Percentiles rank a stretch among this genome's conserved stretches.
phyloP scores from a whole-genome alignment of 2,797 vertebrate genomes.

The Scolopax bukidnonensis region DNA sequence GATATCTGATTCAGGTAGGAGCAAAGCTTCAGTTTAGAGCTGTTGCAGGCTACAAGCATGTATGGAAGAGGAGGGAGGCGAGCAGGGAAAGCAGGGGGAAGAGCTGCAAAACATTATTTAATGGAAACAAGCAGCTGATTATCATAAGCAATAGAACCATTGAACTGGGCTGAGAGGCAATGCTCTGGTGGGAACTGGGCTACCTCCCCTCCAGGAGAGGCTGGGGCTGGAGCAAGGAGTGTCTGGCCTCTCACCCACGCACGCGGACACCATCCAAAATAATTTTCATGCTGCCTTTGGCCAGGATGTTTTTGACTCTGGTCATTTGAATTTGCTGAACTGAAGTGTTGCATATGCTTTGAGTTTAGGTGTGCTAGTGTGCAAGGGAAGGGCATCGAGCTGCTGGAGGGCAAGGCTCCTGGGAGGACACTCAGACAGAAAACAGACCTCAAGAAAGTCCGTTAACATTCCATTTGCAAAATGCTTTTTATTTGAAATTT shows the following conservation, averaged over 20 bases:
- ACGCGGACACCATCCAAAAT: rapidly evolving
- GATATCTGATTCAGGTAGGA: conserved; percentile 16
- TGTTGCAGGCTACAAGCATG: not conserved
- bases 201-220: not conserved
- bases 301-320: rapidly evolving
- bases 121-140: not conserved
- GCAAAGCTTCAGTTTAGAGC: not conserved
- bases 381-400: not conserved
- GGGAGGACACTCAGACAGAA: not conserved
- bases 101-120: not conserved
- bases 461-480: not conserved
- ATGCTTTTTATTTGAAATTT: not conserved
- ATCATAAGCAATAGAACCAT: rapidly evolving
- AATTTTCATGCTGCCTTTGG: not conserved
- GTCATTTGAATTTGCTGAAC: not conserved
- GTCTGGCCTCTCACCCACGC: rapidly evolving
- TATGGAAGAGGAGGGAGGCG: not conserved
- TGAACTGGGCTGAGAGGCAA: not conserved
- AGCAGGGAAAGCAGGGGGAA: not conserved
- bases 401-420: not conserved
- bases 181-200: not conserved
- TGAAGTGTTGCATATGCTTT: not conserved
- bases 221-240: not conserved
- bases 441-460: not conserved
- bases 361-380: not conserved